Evolutionary conservation across 2,797 vertebrate genomes (phyloP).

Genomic region (Aselliscus stoliczkanus): DNA sequence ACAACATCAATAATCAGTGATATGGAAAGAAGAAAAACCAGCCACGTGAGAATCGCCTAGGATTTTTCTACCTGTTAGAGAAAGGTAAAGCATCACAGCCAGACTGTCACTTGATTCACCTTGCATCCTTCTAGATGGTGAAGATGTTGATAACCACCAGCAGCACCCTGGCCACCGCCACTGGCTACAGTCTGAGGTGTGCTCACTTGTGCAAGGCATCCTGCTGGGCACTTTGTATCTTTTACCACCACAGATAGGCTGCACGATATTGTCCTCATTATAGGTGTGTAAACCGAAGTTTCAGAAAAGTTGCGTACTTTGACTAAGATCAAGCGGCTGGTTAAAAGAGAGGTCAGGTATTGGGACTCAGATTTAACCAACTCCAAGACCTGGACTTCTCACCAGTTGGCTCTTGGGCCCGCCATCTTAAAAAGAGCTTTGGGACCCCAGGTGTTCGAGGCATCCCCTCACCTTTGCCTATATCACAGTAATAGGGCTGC

Average conservation of each 20-base stretch:
- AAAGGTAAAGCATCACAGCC: neutral
- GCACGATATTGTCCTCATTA: neutral
- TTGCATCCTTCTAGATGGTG: neutral
- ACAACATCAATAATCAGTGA: neutral
- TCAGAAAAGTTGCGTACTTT: neutral
- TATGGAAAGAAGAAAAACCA: neutral
- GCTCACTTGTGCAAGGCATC: neutral
- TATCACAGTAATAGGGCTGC: neutral
- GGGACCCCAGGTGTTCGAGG: neutral
- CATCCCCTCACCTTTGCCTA: rapidly evolving
- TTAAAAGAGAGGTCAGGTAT: neutral
- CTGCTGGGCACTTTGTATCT: neutral
- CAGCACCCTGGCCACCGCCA: rapidly evolving
- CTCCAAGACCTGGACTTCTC: neutral
- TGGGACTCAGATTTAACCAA: neutral
- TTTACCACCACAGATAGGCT: neutral
- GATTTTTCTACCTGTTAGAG: neutral
- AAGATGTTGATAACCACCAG: rapidly evolving
- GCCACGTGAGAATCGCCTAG: neutral
- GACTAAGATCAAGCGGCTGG: neutral
- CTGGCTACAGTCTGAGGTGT: too few species aligned
- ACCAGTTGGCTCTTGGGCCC: neutral
- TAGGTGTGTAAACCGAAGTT: neutral
- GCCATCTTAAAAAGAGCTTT: neutral
- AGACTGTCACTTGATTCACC: neutral